These are phyloP conservation scores for Ceratina japonica DNA, from an alignment of 1,140 invertebrate genomes.

Conservation along the genomic window DNA sequence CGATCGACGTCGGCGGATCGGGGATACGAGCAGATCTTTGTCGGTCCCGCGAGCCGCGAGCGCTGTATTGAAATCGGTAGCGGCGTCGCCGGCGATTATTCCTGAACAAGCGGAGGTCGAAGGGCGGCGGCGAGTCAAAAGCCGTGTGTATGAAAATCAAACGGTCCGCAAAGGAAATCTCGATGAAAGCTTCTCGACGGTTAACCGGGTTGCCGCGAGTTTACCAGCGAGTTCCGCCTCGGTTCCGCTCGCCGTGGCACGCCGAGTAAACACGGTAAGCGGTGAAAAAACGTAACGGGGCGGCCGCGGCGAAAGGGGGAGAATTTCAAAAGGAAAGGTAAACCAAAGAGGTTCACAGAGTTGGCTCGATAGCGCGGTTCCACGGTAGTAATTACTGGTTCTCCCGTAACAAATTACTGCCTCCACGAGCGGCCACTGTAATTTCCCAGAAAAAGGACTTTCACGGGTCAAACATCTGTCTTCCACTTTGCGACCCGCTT, in stretches of 20 bases:
- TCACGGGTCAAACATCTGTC: conserved; percentile 47
- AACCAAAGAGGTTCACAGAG: conserved; percentile 59
- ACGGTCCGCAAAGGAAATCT: conserved; percentile 33
- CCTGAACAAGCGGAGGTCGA: neutral
- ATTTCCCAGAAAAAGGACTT: conserved; percentile 57
- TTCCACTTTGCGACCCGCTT: conserved; percentile 8
- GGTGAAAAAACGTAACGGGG: conserved; percentile 49
- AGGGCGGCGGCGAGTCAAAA: conserved; percentile 23
- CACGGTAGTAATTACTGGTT: conserved; percentile 59
- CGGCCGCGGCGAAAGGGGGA: conserved; percentile 20
- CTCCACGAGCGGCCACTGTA: conserved; percentile 43
- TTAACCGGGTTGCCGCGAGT: conserved; percentile 50
- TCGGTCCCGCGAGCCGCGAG: neutral
- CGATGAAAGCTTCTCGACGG: conserved; percentile 39
- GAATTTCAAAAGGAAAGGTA: conserved; percentile 62
- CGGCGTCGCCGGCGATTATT: conserved; percentile 1
- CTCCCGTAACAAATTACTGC: conserved; percentile 57
- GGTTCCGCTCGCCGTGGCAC: conserved; percentile 11
- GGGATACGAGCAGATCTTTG: too few species aligned
- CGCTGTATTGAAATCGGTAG: neutral
- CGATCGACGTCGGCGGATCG: too few species aligned
- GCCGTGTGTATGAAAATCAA: conserved; percentile 30
- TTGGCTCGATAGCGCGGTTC: conserved; percentile 54
- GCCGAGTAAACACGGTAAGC: conserved; percentile 54
- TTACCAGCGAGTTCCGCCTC: neutral